phyloP scores from a whole-genome alignment of 2,888 invertebrate species.

The Automeris io region DNA sequence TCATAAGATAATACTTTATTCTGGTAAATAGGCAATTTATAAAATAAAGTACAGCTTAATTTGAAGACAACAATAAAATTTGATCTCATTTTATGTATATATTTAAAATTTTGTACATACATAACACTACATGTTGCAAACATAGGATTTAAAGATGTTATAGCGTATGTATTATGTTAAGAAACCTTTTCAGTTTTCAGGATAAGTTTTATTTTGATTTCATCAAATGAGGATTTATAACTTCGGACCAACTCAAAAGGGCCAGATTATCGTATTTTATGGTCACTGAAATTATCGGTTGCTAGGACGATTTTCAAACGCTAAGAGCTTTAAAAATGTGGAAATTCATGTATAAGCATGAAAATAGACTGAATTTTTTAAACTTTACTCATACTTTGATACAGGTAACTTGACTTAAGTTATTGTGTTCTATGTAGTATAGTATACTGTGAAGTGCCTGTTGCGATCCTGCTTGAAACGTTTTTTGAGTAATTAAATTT shows the following conservation, averaged over 20 bases:
- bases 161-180: constrained; percentile 23
- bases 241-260: constrained; percentile 58
- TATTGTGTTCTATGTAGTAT: constrained; percentile 32
- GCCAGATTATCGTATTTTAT: constrained; percentile 37
- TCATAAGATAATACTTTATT: too few relatives aligned
- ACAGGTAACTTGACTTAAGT: constrained; percentile 64
- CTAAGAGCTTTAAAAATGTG: constrained; percentile 67
- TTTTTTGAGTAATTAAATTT: constrained; percentile 3
- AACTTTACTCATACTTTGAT: constrained; percentile 65
- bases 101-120: constrained; percentile 33
- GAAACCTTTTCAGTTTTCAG: constrained; percentile 26
- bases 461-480: constrained; percentile 17
- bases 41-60: too few relatives aligned
- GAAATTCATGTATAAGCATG: constrained; percentile 56
- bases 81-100: constrained; percentile 68
- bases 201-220: constrained; percentile 20
- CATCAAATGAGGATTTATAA: constrained; percentile 20
- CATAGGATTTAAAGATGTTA: constrained; percentile 31
- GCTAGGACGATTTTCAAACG: constrained; percentile 51
- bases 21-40: too few relatives aligned
- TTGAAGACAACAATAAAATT: constrained; percentile 43
- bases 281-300: constrained; percentile 39
- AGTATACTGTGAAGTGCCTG: constrained; percentile 38
- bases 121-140: constrained; percentile 44
- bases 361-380: constrained; percentile 69